A percentile compares a stretch with the other conserved stretches of the same genome.
These are phyloP conservation scores for Misgurnus mizolepis DNA, from an alignment of 2,113 vertebrate species.

Conservation along the genomic window DNA sequence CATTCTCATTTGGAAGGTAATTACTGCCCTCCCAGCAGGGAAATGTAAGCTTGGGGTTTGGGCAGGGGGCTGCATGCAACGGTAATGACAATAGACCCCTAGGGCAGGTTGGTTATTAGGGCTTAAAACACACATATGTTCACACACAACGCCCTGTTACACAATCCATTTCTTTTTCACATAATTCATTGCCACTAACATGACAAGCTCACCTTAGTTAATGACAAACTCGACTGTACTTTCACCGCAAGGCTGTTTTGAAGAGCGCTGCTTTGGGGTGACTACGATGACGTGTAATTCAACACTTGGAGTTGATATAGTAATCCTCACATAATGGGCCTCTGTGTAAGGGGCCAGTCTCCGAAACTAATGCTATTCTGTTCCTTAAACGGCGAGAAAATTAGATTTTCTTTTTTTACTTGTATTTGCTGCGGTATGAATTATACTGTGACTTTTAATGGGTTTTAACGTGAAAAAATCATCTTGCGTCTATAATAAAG, in stretches of 20 bases:
- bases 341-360: conserved; percentile 3
- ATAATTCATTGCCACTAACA: conserved; percentile 32
- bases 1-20: conserved; percentile 54
- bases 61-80: conserved; percentile 61
- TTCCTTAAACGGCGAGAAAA: conserved; percentile 7
- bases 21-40: conserved; percentile 42
- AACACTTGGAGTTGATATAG: conserved; percentile 3
- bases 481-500: too few species aligned
- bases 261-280: not conserved
- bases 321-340: conserved; percentile 1
- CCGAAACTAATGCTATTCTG: conserved; percentile 14
- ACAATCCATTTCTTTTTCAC: conserved; percentile 26
- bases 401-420: too few species aligned
- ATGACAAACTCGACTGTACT: conserved; percentile 21
- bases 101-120: conserved; percentile 27
- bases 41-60: conserved; percentile 59
- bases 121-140: conserved; percentile 42
- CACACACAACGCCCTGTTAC: conserved; percentile 13
- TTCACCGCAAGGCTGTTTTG: conserved; percentile 14
- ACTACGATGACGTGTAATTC: not conserved
- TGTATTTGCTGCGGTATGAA: too few species aligned
- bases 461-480: too few species aligned
- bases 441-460: not conserved
- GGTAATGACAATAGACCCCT: conserved; percentile 61
- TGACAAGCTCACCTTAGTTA: conserved; percentile 8